Evolutionary conservation across 2,113 vertebrate genomes (phyloP).

Genomic region (Monarcha castaneiventris): DNA sequence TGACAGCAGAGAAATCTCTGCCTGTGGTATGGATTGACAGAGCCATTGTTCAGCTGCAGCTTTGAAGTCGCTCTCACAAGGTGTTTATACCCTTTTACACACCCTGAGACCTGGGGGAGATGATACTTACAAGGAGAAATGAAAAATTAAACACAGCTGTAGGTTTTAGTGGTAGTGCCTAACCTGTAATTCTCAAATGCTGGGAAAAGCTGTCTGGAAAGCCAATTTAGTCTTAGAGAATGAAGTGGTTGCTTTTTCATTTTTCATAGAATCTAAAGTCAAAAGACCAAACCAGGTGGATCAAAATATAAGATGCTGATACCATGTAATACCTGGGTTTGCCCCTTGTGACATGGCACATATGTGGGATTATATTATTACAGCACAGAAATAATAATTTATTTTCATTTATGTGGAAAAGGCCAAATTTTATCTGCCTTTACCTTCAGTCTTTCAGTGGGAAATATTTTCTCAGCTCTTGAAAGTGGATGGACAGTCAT

Average conservation of each 20-base stretch:
- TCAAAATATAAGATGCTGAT: background rate
- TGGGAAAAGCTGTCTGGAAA: background rate
- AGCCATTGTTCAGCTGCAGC: background rate
- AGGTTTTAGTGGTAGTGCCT: background rate
- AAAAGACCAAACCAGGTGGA: background rate
- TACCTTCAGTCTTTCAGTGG: background rate
- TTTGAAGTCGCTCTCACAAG: background rate
- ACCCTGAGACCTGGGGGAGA: background rate
- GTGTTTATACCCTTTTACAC: background rate
- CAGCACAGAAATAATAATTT: background rate
- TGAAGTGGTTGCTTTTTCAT: background rate
- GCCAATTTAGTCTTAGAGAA: background rate
- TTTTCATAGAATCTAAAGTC: background rate
- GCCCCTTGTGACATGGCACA: background rate
- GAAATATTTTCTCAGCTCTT: background rate
- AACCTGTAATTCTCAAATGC: background rate
- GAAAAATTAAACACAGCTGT: background rate
- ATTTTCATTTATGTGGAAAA: background rate
- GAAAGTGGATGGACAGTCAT: fast-evolving
- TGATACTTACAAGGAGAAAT: background rate
- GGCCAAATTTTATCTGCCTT: background rate
- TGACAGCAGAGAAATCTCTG: background rate
- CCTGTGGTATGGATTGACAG: background rate
- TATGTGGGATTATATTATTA: background rate
- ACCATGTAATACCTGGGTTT: background rate